Base-by-base conservation (phyloP, 1,140 invertebrate species). In the Drosophila pectinifera region DNA sequence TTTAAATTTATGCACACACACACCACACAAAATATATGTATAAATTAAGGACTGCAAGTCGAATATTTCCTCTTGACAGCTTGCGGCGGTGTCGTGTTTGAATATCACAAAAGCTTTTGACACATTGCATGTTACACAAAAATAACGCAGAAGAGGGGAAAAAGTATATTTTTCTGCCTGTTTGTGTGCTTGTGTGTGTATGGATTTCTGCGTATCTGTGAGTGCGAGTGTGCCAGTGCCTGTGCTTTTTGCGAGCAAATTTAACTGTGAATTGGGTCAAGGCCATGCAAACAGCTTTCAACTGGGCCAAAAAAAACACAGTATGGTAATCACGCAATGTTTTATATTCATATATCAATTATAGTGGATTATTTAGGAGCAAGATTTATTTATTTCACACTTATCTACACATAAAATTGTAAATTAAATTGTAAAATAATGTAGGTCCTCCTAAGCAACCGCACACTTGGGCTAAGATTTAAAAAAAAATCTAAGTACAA, bases 201-300 rank as follows among this genome's bases (percentile, higher is more conserved):
- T 59, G 14, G 4, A 31, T 45, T 28, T 28, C 38, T 57, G 41
- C 39, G 55, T 58, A 31, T 45, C 55, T 18, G 55, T 58, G 13
- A 26, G 55, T 36, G 34, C 53, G 24, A 58, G 6, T 41, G 18
- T 41, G 18, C 42, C 31, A n/a, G 56, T 62, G 58, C 38, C 48
- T 45, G 77, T 72, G 78, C 65, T 80, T 80, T 73, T 34, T 34
- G 49, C 56, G 56, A 73, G 31, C 42, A 64, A 64, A 53, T 49
- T 70, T 26, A 56, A 54, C 36, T 62, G 39, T 59, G 42, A 86
- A 88, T 61, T 86, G 58, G 83, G 83, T 86, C 83, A 86, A 86
- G 83, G 83, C 83, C 83, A 86, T 67, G 34, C 31, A 41, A 69
- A 73, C 45, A 86, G 51, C 73, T 78, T 65, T 74, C 49, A 72